phyloP scores from a whole-genome alignment of 2,113 vertebrate genomes.

The Blennius ocellaris region DNA sequence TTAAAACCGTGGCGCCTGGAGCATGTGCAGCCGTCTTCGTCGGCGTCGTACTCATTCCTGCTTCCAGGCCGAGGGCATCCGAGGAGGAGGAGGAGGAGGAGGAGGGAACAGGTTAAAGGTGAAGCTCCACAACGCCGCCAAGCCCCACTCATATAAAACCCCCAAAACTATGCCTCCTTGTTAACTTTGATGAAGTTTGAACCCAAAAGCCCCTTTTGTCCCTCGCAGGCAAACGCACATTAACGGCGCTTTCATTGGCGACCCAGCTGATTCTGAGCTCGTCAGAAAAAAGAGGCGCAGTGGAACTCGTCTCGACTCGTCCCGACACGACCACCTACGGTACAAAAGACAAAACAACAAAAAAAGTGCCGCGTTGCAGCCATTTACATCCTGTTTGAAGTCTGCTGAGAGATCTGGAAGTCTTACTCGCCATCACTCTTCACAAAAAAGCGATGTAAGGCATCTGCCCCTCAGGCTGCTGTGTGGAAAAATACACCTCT shows the following conservation, averaged over 20 bases:
- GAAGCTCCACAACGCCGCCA: not conserved
- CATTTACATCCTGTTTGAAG: constrained; percentile 25
- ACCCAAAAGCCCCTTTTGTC: not conserved
- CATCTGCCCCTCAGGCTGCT: constrained; percentile 42
- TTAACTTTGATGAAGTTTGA: constrained; percentile 40
- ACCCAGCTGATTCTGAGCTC: constrained; percentile 5
- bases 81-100: constrained; percentile 35
- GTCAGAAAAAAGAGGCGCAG: not conserved
- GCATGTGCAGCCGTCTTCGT: not conserved
- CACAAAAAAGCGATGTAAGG: constrained; percentile 8
- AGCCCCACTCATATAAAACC: constrained; percentile 32
- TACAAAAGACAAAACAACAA: constrained; percentile 43
- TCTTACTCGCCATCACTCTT: not conserved
- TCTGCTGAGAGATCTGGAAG: constrained; percentile 19
- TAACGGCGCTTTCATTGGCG: not conserved
- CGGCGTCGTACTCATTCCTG: constrained; percentile 13
- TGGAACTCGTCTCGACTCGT: constrained; percentile 44
- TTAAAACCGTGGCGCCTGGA: not conserved
- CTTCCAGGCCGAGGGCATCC: not conserved
- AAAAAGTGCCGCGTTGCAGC: not conserved
- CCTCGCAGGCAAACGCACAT: not conserved
- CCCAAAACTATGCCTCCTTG: constrained; percentile 49
- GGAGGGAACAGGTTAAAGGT: constrained; percentile 31
- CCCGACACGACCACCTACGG: constrained; percentile 21
- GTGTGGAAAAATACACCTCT: constrained; percentile 47